phyloP scores from a whole-genome alignment of 2,113 vertebrate genomes.

The Sardina pilchardus region DNA sequence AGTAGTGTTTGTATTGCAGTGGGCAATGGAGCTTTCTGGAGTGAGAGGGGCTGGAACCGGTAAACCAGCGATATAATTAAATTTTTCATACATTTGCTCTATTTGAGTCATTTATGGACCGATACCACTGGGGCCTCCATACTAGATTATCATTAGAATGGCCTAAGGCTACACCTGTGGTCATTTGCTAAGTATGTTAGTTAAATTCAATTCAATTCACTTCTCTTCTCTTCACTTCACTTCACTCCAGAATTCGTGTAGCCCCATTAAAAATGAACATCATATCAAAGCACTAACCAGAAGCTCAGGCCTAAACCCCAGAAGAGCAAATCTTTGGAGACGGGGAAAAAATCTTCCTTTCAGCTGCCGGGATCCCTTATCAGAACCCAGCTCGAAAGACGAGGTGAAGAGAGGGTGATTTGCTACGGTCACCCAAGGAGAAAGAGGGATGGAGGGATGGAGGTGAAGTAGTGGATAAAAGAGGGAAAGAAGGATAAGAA shows the following conservation, averaged over 20 bases:
- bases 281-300: neutral
- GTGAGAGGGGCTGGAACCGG: neutral
- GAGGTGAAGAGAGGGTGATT: neutral
- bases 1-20: neutral
- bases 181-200: slow-evolving; percentile 1
- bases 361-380: neutral
- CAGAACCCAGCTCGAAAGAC: neutral
- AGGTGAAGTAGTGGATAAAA: neutral
- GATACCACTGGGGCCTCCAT: neutral
- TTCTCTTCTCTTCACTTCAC: neutral
- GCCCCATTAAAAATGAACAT: neutral
- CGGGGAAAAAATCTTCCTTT: neutral
- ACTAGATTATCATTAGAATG: neutral
- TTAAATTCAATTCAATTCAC: neutral
- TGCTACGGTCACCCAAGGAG: neutral
- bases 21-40: neutral
- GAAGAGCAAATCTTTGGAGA: neutral
- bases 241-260: neutral
- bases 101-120: neutral
- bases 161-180: slow-evolving; percentile 6
- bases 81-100: neutral
- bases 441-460: neutral
- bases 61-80: neutral
- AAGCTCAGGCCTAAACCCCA: neutral
- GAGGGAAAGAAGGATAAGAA: neutral